Evolutionary conservation across 2,888 invertebrate species (phyloP), one percentile per base, ranked within the genome.

Genomic region (Rotaria socialis): DNA sequence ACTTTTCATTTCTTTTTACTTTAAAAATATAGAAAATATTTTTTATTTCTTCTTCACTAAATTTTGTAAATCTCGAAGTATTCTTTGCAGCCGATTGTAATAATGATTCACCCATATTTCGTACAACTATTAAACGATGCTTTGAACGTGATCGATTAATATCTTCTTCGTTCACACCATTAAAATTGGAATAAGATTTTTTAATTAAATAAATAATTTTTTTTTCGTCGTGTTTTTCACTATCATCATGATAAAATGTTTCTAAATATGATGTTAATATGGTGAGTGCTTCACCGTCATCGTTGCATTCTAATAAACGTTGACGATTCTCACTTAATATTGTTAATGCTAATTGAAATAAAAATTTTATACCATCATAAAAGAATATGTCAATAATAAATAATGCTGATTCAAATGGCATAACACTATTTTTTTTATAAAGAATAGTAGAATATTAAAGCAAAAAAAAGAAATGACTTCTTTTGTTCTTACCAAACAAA

Each of bases 381-480:
- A 99, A 98, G 92, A 99, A 99, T 90, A 97, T 96, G 90, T 99
- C 98, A 92, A 98, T 94, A 86, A 99, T 95, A 90, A 96, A 95
- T 43, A 99, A 95, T 19, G 98, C 97, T 90, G 97, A 96, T 90
- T 96, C 95, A 90, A 97, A 98, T 1, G 96, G 96, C 94, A 98
- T 96, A 2, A 97, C 96, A 91, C 96, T 96, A 22, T 43, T 1
- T 35, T 35, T 35, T 35, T 35, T 35, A 35, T 35, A 35, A 35
- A 35, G 35, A 35, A 35, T 35, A 35, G 35, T 35, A 35, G 35
- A 35, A 35, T 35, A 35, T 35, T 35, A 35, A 35, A 35, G 35
- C 35, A 35, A 35, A 35, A 35, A 35, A 35, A 35, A 35, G 35
- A 2, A 35, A 35, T 35, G 35, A 35, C 35, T 35, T 1, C 35